Base-by-base conservation (phyloP, 1,140 invertebrate genomes). In the Drosophila bocki region DNA sequence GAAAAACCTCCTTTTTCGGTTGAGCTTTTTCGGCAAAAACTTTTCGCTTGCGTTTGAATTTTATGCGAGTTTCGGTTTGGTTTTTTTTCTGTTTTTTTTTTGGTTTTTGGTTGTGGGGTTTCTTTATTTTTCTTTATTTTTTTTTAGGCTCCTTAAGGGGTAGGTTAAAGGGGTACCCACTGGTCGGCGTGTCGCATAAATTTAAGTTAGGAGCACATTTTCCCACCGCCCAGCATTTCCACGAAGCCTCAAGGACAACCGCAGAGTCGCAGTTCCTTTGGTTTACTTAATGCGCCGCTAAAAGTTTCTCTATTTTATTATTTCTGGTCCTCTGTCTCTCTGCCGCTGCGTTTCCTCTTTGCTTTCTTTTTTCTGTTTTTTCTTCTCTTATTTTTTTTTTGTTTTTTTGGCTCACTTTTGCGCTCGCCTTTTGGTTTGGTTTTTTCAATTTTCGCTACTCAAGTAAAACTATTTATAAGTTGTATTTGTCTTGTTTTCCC, bases 241-340 rank as follows among this genome's bases (percentile, higher is more conserved):
- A 35, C 33, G 48, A 33, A 41, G 69, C 67, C 57, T 88, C 85
- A 88, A 88, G 85, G 85, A 88, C 85, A 90, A 78, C 85, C 85
- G 60, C 85, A 88, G 78, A 88, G 84, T 85, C 85, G 80, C 78
- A 88, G 81, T 81, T 81, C 71, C 83, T 90, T 41, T 64, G 85
- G 85, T 90, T 88, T 90, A 85, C 81, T 90, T 90, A 90, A 88
- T 88, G 85, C 78, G 75, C 85, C 81, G 74, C 85, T 88, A 90
- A 88, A 88, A 88, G 85, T 88, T 88, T 88, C 83, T 69, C 85
- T 88, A 88, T 88, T 90, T 90, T 88, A 88, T 88, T 88, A 88
- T 88, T 88, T 87, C 62, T 87, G 80, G 56, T 45, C 33, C 35
- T 65, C 68, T 69, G 84, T 62, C 51, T 62, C 51, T 35, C 51